These are phyloP conservation scores for Phaedon cochleariae DNA, from an alignment of 2,888 invertebrate genomes.

Conservation along the genomic window DNA sequence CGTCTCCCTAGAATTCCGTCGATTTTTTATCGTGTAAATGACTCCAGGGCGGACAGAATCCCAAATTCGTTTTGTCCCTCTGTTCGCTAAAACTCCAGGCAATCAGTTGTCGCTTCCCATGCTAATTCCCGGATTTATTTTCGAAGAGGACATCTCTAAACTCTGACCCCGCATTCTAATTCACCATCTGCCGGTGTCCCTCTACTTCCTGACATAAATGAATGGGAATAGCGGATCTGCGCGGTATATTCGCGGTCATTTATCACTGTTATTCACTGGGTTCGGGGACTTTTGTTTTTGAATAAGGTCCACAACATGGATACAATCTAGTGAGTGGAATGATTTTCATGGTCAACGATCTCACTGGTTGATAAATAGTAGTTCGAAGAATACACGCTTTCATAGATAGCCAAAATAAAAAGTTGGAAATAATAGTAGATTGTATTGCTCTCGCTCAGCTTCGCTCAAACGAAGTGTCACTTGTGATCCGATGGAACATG, in stretches of 20 bases:
- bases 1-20: constrained; percentile 10
- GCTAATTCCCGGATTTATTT: constrained; percentile 58
- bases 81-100: constrained; percentile 47
- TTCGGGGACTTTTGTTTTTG: neutral
- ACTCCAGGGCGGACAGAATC: constrained; percentile 36
- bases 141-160: constrained; percentile 47
- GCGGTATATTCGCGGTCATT: constrained; percentile 31
- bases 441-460: no score
- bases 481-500: no score
- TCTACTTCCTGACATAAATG: constrained; percentile 51
- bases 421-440: no score
- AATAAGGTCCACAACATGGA: constrained; percentile 2
- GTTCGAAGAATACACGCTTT: no score
- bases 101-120: constrained; percentile 60
- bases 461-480: no score
- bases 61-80: constrained; percentile 30
- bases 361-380: no score
- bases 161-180: constrained; percentile 57
- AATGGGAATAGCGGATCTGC: constrained; percentile 41
- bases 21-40: constrained; percentile 35
- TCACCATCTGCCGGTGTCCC: constrained; percentile 46
- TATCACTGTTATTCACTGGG: constrained; percentile 35
- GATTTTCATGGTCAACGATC: neutral
- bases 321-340: neutral
- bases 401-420: no score